Evolutionary conservation across 2,888 invertebrate species (phyloP), one percentile per base, ranked within the genome.

Genomic region (Chelonus formosanus): DNA sequence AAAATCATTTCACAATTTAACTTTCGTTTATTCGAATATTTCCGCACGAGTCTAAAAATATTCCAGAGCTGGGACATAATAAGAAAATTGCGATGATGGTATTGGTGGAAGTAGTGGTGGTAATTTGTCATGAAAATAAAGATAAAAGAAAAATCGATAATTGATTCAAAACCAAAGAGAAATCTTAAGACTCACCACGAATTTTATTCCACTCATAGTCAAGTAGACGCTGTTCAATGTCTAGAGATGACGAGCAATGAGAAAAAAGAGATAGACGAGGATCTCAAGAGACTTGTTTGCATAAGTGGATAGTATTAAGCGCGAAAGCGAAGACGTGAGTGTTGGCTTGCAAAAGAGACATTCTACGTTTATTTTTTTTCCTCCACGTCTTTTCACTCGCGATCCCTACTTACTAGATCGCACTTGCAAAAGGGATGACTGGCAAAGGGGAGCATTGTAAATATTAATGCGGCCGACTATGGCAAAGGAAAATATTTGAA

Each of bases 401-500:
- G 34, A 57, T 57, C 34, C 45, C 36, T 32, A 57, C 3, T 56
- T 20, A 5, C 10, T 43, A 45, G 53, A 64, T 64, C 53, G 45
- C 31, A 20, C 50, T 50, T 47, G 34, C 20, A 31, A 59, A 45
- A 6, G 10, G 52, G 54, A 59, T 52, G 52, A 50, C 63, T 32
- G 60, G 58, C 10, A 40, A 44, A 50, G 64, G 72, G 68, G 63
- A 67, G 74, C 71, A 75, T 77, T 74, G 78, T 79, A 76, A 80
- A 79, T 82, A 81, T 80, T 80, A 82, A 80, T 78, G 76, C 75
- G 74, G 74, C 73, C 70, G 48, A 58, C 52, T 40, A 63, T 61
- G 53, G 71, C 66, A 75, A 77, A 78, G 74, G 73, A 77, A 79
- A 82, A 81, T 80, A 80, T 80, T 82, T 82, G 81, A 81, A 82